Conservation (phyloP, 1,140 invertebrate genomes). For the Drosophila subobscura region DNA sequence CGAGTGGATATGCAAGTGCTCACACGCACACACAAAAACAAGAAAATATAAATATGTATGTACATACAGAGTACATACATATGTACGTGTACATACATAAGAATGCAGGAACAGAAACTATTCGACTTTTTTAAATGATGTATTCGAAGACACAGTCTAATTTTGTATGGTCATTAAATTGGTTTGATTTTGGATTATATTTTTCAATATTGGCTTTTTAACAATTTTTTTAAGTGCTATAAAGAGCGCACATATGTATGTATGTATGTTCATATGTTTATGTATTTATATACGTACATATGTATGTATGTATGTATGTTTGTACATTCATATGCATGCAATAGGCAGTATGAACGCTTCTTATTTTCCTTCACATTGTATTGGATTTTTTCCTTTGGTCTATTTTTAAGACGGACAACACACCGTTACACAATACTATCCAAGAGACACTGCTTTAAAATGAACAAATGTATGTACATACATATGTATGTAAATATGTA, state of each 20-base stretch:
- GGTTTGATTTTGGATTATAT: constrained; percentile 4
- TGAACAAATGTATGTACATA: constrained; percentile 2
- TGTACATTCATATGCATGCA: constrained; percentile 2
- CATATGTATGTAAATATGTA: background rate
- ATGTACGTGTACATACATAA: constrained; percentile 12
- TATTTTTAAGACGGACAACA: constrained; percentile 48
- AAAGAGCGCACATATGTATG: background rate
- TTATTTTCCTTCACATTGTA: constrained; percentile 10
- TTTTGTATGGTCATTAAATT: constrained; percentile 10
- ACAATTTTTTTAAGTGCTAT: constrained; percentile 4
- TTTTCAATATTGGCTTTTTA: constrained; percentile 1
- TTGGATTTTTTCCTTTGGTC: constrained; percentile 34
- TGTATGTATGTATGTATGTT: constrained; percentile 3
- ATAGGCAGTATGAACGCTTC: constrained; percentile 3
- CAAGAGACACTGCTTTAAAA: constrained; percentile 29
- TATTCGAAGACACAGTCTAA: constrained; percentile 11
- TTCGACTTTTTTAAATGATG: constrained; percentile 10
- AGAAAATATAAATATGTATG: constrained; percentile 19
- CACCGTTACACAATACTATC: constrained; percentile 56
- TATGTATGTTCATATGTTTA: background rate
- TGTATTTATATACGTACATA: background rate
- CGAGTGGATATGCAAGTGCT: background rate
- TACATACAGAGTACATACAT: constrained; percentile 21
- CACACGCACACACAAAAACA: constrained; percentile 10
- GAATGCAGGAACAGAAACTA: constrained; percentile 14